Conservation (phyloP, 2,113 vertebrate genomes). For the Gopherus evgoodei region DNA sequence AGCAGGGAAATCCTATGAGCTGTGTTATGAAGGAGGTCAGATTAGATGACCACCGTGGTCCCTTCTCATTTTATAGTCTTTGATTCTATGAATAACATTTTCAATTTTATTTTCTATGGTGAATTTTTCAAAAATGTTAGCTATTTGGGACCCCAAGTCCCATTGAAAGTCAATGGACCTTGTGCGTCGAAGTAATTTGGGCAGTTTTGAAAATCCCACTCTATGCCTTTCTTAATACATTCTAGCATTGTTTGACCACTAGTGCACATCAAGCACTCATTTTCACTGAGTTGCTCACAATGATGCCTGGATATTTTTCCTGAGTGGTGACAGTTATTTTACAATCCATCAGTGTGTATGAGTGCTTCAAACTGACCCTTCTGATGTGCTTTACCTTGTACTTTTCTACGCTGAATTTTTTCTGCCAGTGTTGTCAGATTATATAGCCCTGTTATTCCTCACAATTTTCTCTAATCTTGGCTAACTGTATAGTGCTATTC, state of each 20-base stretch:
- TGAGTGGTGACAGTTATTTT: background rate
- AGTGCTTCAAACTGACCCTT: background rate
- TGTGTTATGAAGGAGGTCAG: background rate
- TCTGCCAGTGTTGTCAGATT: background rate
- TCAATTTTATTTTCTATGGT: background rate
- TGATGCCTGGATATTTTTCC: background rate
- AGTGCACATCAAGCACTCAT: background rate
- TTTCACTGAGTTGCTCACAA: background rate
- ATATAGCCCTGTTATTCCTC: background rate
- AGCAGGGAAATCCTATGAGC: background rate
- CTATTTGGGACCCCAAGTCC: background rate
- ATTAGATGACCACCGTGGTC: background rate
- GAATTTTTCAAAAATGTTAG: background rate
- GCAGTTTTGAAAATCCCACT: background rate
- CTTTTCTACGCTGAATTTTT: background rate
- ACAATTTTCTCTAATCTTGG: background rate
- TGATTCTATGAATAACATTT: too few species aligned
- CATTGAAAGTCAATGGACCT: background rate
- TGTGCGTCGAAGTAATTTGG: background rate
- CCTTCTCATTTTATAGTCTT: background rate
- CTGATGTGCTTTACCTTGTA: background rate
- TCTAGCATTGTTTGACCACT: background rate
- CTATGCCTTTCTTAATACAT: background rate
- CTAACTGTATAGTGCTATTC: background rate
- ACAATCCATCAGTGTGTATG: background rate